phyloP scores from a whole-genome alignment of 2,888 invertebrate species.

The Drosophila leonis region DNA sequence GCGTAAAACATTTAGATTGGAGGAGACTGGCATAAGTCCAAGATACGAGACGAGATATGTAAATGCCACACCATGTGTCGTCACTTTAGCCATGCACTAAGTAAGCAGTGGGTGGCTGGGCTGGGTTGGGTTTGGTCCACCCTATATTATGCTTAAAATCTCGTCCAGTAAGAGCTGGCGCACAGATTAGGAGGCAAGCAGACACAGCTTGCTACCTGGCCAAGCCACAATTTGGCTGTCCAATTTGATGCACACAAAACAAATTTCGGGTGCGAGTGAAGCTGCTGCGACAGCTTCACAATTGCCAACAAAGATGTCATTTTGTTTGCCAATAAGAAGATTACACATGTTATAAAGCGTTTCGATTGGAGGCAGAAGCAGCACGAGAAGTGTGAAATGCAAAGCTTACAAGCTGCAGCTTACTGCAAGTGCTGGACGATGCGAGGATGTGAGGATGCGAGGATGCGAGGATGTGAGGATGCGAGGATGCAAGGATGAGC shows the following conservation, averaged over 20 bases:
- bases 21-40: conserved; percentile 73
- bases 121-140: neutral
- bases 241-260: conserved; percentile 73
- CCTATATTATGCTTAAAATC: conserved; percentile 50
- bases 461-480: neutral
- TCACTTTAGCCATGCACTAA: conserved; percentile 62
- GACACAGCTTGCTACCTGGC: conserved; percentile 31
- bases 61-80: conserved; percentile 79
- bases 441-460: neutral
- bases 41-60: conserved; percentile 78
- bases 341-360: conserved; percentile 48
- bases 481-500: neutral
- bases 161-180: conserved; percentile 28
- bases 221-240: conserved; percentile 67
- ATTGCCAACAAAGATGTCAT: conserved; percentile 57
- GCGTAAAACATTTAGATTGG: conserved; percentile 42
- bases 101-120: conserved; percentile 38
- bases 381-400: conserved; percentile 4
- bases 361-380: neutral
- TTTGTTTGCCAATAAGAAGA: conserved; percentile 63
- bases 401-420: conserved; percentile 17
- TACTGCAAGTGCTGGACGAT: conserved; percentile 7
- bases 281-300: conserved; percentile 23
- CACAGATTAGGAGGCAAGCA: conserved; percentile 41
- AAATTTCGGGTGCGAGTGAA: conserved; percentile 48